These are phyloP conservation scores for Coptotermes formosanus DNA, from an alignment of 1,140 invertebrate species.

Conservation along the genomic window DNA sequence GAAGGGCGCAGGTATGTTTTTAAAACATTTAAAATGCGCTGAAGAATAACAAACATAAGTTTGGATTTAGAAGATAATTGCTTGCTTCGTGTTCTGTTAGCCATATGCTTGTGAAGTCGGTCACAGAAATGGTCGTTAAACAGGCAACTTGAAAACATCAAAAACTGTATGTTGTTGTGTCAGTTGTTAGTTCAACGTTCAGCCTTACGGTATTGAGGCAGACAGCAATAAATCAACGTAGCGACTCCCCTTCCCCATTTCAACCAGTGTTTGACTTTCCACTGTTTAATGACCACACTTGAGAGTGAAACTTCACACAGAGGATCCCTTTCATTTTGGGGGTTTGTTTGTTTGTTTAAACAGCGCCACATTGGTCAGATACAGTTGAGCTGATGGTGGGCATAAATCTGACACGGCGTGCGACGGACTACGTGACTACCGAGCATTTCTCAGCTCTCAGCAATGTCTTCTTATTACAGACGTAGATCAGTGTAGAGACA, in stretches of 20 bases:
- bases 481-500: too few species aligned
- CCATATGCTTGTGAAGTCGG: background rate
- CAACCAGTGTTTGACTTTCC: background rate
- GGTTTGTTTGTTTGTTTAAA: constrained; percentile 14
- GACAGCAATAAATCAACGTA: background rate
- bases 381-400: background rate
- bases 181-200: constrained; percentile 1
- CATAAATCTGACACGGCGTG: background rate
- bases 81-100: background rate
- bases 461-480: too few species aligned
- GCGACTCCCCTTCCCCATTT: background rate
- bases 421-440: too few species aligned
- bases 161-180: background rate
- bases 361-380: constrained; percentile 9
- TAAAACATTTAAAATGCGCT: constrained; percentile 14
- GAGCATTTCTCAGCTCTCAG: too few species aligned
- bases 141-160: constrained; percentile 11
- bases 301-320: constrained; percentile 17
- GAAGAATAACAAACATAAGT: constrained; percentile 4
- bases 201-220: background rate
- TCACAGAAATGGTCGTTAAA: constrained; percentile 12
- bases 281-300: constrained; percentile 9
- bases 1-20: constrained; percentile 2
- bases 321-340: constrained; percentile 15
- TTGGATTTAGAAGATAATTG: constrained; percentile 1